Evolutionary conservation across 2,113 vertebrate species (phyloP).

Genomic region (Notiomystis cincta): DNA sequence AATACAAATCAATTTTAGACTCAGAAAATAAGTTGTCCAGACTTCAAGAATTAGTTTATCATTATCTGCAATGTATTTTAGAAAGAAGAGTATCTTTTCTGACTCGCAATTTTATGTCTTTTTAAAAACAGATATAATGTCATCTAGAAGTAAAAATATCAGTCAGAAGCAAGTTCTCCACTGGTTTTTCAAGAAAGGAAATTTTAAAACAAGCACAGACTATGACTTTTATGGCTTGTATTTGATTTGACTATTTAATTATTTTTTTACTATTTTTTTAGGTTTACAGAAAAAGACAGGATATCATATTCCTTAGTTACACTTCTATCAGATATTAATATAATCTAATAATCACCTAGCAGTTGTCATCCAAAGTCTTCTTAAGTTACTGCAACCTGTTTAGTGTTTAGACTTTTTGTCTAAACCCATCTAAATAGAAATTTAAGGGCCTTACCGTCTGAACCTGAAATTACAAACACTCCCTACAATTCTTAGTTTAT

Average conservation of each 20-base stretch:
- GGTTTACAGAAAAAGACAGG: background rate
- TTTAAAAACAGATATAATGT: background rate
- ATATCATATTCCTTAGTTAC: background rate
- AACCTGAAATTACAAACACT: background rate
- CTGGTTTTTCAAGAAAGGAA: background rate
- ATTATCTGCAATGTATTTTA: background rate
- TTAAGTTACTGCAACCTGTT: background rate
- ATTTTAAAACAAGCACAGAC: background rate
- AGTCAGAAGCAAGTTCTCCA: background rate
- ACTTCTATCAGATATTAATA: background rate
- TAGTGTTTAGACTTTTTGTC: background rate
- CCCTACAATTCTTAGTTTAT: background rate
- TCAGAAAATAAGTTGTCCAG: background rate
- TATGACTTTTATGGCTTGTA: background rate
- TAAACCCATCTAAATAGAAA: background rate
- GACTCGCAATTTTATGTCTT: background rate
- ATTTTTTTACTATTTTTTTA: background rate
- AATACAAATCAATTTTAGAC: background rate
- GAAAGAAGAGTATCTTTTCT: background rate
- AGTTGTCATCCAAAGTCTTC: background rate
- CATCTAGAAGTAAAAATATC: background rate
- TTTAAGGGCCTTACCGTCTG: background rate
- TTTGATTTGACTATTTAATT: background rate
- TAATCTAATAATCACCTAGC: background rate
- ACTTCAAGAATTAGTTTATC: constrained; percentile 10